A percentile compares a stretch with the other conserved stretches of the same genome.
phyloP scores from a whole-genome alignment of 2,113 vertebrate genomes.

The Hypanus sabinus region DNA sequence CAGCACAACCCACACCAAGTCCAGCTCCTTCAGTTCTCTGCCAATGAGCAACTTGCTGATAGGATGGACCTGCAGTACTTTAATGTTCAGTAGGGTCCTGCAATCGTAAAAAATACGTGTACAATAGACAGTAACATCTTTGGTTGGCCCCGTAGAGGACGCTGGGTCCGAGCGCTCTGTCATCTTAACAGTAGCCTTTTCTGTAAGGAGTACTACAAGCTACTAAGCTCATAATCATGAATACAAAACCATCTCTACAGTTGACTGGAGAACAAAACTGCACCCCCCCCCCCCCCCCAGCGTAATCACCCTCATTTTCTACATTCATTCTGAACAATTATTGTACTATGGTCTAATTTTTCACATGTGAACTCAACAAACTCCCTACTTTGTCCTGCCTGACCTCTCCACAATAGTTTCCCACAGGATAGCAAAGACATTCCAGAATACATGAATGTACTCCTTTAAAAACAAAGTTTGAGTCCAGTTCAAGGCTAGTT shows the following conservation, averaged over 20 bases:
- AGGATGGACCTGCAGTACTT: too few relatives aligned
- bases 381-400: slow-evolving; percentile 26
- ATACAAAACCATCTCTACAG: not conserved
- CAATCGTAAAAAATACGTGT: too few relatives aligned
- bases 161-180: too few relatives aligned
- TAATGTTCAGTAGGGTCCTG: too few relatives aligned
- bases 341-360: slow-evolving; percentile 29
- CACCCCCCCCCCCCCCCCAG: not conserved
- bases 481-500: slow-evolving; percentile 12
- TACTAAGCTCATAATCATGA: slow-evolving; percentile 1
- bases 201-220: not conserved
- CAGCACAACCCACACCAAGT: too few relatives aligned
- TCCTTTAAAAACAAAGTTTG: slow-evolving; percentile 27
- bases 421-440: slow-evolving; percentile 26
- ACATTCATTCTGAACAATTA: slow-evolving; percentile 26
- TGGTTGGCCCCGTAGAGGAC: too few relatives aligned
- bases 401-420: slow-evolving; percentile 23
- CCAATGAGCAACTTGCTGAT: too few relatives aligned
- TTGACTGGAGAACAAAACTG: not conserved
- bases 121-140: too few relatives aligned
- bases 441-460: slow-evolving; percentile 24
- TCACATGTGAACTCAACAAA: slow-evolving; percentile 33
- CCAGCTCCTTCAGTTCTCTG: too few relatives aligned
- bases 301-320: not conserved
- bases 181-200: not conserved